These are phyloP conservation scores for Chiloscyllium plagiosum DNA, from an alignment of 2,113 vertebrate species.

Conservation along the genomic window DNA sequence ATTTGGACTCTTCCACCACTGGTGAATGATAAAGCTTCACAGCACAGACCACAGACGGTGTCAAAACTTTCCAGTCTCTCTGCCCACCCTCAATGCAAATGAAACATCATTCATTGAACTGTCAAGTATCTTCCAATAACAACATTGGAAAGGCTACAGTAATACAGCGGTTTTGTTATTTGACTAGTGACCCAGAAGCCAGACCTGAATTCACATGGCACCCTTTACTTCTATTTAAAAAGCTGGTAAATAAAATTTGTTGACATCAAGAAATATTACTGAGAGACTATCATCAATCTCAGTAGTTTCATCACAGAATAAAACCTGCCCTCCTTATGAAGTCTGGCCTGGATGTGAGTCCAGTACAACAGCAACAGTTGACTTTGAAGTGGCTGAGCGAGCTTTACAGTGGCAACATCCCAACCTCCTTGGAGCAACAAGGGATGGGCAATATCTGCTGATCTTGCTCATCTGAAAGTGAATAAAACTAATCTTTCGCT, in stretches of 20 bases:
- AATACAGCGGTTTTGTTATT: not conserved
- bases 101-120: not conserved
- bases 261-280: not conserved
- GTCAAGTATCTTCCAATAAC: not conserved
- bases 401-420: not conserved
- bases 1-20: not conserved
- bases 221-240: not conserved
- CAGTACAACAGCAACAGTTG: not conserved
- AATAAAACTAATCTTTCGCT: not conserved
- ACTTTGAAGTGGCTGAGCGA: not conserved
- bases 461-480: not conserved
- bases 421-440: not conserved
- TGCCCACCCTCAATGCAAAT: not conserved
- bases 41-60: not conserved
- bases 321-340: not conserved
- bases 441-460: not conserved
- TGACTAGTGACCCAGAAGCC: not conserved
- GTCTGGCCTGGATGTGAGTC: not conserved
- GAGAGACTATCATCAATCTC: not conserved
- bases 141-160: not conserved
- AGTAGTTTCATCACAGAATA: not conserved
- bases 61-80: not conserved
- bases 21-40: not conserved
- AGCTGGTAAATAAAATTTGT: not conserved
- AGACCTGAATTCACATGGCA: not conserved